These are phyloP conservation scores for Xiphorhynchus elegans DNA, from an alignment of 2,113 vertebrate genomes.

Conservation along the genomic window DNA sequence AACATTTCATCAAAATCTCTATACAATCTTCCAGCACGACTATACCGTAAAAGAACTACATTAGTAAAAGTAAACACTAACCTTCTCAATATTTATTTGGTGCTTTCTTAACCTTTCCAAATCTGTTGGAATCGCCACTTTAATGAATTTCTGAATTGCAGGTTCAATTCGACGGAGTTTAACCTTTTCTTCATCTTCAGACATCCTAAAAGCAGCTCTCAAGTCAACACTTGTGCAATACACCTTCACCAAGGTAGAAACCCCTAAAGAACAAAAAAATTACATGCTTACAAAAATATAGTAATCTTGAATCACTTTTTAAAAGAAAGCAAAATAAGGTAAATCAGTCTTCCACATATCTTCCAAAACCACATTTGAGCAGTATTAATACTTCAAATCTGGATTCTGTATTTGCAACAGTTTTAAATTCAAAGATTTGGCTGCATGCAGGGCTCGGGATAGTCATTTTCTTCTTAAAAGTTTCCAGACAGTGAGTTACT, in stretches of 20 bases:
- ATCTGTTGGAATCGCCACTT: constrained; percentile 96
- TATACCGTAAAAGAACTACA: not conserved
- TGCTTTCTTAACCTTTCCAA: constrained; percentile 94
- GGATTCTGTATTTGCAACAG: not conserved
- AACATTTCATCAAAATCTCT: not conserved
- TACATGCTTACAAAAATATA: not conserved
- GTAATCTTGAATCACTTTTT: not conserved
- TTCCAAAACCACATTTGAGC: not conserved
- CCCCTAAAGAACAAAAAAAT: constrained; percentile 36
- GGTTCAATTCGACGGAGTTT: constrained; percentile 90
- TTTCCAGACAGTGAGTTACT: not conserved
- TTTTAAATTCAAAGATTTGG: not conserved
- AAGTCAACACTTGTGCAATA: not conserved
- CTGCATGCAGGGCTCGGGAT: not conserved
- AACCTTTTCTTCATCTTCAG: constrained; percentile 87
- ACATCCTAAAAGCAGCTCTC: constrained; percentile 78
- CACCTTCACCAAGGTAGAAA: constrained; percentile 41
- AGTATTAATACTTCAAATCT: not conserved
- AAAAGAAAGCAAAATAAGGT: not conserved
- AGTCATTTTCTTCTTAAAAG: not conserved
- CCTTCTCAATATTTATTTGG: constrained; percentile 97
- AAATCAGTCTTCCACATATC: not conserved
- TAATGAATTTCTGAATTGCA: constrained; percentile 94
- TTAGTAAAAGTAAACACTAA: constrained; percentile 43
- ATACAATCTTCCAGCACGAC: not conserved